Base-by-base conservation (phyloP, 2,888 invertebrate genomes). In the Pristionchus maxplancki region DNA sequence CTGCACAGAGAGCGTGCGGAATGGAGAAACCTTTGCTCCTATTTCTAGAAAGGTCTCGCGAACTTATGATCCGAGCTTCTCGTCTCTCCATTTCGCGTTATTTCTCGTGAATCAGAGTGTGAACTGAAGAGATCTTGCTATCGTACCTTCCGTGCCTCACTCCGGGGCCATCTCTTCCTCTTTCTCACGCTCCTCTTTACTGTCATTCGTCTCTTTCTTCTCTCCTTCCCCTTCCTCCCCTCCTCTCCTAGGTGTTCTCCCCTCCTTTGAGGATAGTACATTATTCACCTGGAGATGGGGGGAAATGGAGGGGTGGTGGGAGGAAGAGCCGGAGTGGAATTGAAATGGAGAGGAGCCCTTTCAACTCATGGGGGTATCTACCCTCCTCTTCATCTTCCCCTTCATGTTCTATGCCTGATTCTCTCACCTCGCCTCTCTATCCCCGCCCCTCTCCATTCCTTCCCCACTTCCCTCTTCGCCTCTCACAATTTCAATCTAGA, bases 401-500 rank as follows among this genome's bases (percentile, higher is more conserved):
- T 6, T 44, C 44, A 6, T 37, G 71, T 74, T 44, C 78, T 78
- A 48, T 78, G 44, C 9, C 78, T 78, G 78, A 78, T 78, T 78
- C 78, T 78, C 78, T 78, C 44, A 78, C 78, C 37, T 74, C 74
- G 24, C 5, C 40, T 74, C 71, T 71, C 24, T 37, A 37, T 37
- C 6, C 37, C 37, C 71, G 24, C 24, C 37, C 37, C 71, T 20
- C 78, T 24, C 28, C 48, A 24, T 44, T 44, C 24, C 17, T 44
- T 78, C 71, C 9, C 31, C 40, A 3, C 34, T 74, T 37, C 67
- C 31, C 67, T 40, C 48, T 53, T 34, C 28, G 44, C 82, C 53
- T 53, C 82, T 34, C 34, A 83, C 82, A 83, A 50, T 83, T 83
- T 83, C 53, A 83, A 50, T 83, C 82, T 50, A 48, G 78, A 78